phyloP scores from a whole-genome alignment of 1,140 invertebrate species.

The Scaptodrosophila lebanonensis region DNA sequence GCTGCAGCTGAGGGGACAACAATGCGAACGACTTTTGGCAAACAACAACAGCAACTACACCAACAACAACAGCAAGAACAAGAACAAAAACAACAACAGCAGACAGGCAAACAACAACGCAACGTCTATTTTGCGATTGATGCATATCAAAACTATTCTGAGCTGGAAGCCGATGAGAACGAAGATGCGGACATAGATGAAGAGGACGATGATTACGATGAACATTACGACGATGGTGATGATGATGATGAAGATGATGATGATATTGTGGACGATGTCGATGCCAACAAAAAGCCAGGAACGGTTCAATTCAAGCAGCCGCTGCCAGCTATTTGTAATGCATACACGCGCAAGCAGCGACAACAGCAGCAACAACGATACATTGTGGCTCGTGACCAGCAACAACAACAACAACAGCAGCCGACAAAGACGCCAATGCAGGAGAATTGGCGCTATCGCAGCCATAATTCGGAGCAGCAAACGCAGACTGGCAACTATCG shows the following conservation, averaged over 20 bases:
- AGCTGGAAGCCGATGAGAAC: conserved; percentile 21
- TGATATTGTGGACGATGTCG: not conserved
- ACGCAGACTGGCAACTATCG: conserved; percentile 40
- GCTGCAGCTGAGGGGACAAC: conserved; percentile 60
- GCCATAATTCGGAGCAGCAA: conserved; percentile 58
- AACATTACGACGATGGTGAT: conserved; percentile 12
- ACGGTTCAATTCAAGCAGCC: conserved; percentile 25
- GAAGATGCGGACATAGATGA: conserved; percentile 65
- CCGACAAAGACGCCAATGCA: conserved; percentile 6
- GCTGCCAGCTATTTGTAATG: conserved; percentile 37
- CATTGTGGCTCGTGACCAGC: conserved; percentile 31
- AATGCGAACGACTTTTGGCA: conserved; percentile 76
- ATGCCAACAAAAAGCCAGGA: not conserved
- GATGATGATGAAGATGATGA: conserved; percentile 30
- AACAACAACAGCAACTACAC: conserved; percentile 33
- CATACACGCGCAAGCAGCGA: conserved; percentile 56
- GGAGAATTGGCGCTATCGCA: conserved; percentile 74
- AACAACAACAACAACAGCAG: conserved; percentile 4
- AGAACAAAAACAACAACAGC: conserved; percentile 14
- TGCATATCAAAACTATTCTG: conserved; percentile 53
- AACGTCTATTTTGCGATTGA: conserved; percentile 62
- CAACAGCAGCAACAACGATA: conserved; percentile 53
- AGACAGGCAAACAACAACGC: conserved; percentile 41
- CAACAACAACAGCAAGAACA: conserved; percentile 16
- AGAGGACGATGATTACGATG: conserved; percentile 53